Base-by-base conservation (phyloP, 2,888 invertebrate species). In the Epiperipatus broadwayi region DNA sequence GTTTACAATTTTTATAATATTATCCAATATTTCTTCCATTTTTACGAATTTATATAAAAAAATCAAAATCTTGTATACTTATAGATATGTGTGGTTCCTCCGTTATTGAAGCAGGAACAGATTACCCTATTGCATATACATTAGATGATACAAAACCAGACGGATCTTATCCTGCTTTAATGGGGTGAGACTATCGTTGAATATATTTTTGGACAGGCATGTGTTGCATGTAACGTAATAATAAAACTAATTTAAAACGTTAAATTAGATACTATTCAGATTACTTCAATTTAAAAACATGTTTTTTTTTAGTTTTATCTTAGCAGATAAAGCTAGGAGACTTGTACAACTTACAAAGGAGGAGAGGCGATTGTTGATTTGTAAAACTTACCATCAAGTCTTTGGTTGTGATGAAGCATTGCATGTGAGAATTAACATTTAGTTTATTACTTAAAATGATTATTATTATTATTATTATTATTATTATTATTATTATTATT, bases 81-180 rank as follows among this genome's bases (percentile, higher is more conserved):
- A n/a, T n/a, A n/a, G n/a, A n/a, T n/a, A n/a, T n/a, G n/a, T n/a
- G n/a, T n/a, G n/a, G n/a, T n/a, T n/a, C n/a, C n/a, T 37, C 8
- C 4, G 12, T 35, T 37, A 22, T 39, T 43, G 8, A 39, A 47
- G 50, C 50, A 30, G 49, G 48, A 20, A 46, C 49, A 3, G 43
- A 44, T 8, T 47, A 48, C 5, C 44, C 51, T 12, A 43, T 53
- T 3, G 42, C 42, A n/a, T 48, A 42, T 37, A 48, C 49, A 1
- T 33, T 52, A 35, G 53, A 54, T 40, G 49, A 54, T 37, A 48
- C 49, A 7, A 48, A 49, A 21, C 49, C 47, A 5, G 53, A 52
- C 40, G 50, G 49, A 1, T 35, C 46, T 1, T 28, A 42, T 25
- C 51, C 51, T 8, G 50, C 51, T 3, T 31, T 53, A 2, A 50